Base-by-base conservation (phyloP, 2,888 invertebrate species). In the Stenchaetothrips biformis region DNA sequence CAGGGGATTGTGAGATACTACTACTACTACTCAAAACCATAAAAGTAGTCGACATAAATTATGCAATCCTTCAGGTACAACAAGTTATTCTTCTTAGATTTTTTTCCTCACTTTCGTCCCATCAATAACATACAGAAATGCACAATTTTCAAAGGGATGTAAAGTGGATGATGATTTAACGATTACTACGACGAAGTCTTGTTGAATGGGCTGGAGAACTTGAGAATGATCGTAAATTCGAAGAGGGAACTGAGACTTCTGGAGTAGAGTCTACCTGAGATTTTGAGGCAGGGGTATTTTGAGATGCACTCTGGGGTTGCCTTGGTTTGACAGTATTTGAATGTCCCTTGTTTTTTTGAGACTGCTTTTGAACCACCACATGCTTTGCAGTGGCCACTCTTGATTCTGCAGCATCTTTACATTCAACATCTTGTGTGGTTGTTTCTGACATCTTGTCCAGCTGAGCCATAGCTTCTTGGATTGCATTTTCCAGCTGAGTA, bases 381-480 rank as follows among this genome's bases (percentile, higher is more conserved):
- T 37, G 37, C 37, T 37, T 37, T 8, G 8, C 67, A 25, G 25
- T 21, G 7, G 8, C 11, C 9, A 21, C 25, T 11, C 21, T 21
- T 25, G 67, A 74, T 25, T 74, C 25, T 21, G 21, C 25, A 74
- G 67, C 1, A 37, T 37, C 37, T 37, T 37, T 37, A 37, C 37
- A 37, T 37, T 37, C 37, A 37, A 37, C 37, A 37, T 37, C 37
- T 37, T 37, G 37, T 37, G 37, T 37, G 37, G 37, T 37, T 37
- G 83, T 81, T 82, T 89, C 89, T 53, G 89, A 89, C 85, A 90
- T 90, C 86, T 92, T 91, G 88, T 96, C 96, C 85, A 96, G 88
- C 87, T 95, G 95, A 83, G 92, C 90, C 95, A 96, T 95, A 81
- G 96, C 96, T 88, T 96, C 95, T 89, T 96, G 95, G 86, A 96